phyloP scores from a whole-genome alignment of 2,797 vertebrate species.

The Tokudaia muenninki region DNA sequence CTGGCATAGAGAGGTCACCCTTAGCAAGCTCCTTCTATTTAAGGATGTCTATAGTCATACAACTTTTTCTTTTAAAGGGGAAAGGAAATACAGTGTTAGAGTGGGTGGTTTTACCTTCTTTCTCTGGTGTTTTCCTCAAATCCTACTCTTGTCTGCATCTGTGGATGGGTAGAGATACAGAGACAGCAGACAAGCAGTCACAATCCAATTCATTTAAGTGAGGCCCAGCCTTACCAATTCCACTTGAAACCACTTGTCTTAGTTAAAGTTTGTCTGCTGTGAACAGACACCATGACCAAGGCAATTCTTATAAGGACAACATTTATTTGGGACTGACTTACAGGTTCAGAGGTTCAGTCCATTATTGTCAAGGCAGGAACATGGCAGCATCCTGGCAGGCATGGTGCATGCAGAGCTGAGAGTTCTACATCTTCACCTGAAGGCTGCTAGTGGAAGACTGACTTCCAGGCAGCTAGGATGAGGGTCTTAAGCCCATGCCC shows the following conservation, averaged over 20 bases:
- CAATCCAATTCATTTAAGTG: neutral
- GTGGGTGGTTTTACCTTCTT: neutral
- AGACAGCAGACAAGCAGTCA: neutral
- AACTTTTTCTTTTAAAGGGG: neutral
- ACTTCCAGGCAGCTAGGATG: too few relatives aligned
- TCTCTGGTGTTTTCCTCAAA: neutral
- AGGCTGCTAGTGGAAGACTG: too few relatives aligned
- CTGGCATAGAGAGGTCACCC: neutral
- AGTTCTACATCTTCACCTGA: too few relatives aligned
- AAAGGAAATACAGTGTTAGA: neutral
- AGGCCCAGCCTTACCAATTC: neutral
- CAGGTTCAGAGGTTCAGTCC: too few relatives aligned
- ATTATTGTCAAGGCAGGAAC: too few relatives aligned
- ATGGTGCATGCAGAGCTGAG: too few relatives aligned
- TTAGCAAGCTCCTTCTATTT: neutral
- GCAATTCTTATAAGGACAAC: too few relatives aligned
- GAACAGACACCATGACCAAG: too few relatives aligned
- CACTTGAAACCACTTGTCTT: conserved; percentile 10
- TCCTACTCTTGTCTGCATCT: neutral
- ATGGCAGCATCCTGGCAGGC: too few relatives aligned
- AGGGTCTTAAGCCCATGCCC: too few relatives aligned
- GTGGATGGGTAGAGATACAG: neutral
- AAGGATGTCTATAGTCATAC: neutral
- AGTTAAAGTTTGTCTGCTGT: too few relatives aligned
- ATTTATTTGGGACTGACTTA: too few relatives aligned